Base-by-base conservation (phyloP, 2,113 vertebrate species). In the Cichladusa arquata region DNA sequence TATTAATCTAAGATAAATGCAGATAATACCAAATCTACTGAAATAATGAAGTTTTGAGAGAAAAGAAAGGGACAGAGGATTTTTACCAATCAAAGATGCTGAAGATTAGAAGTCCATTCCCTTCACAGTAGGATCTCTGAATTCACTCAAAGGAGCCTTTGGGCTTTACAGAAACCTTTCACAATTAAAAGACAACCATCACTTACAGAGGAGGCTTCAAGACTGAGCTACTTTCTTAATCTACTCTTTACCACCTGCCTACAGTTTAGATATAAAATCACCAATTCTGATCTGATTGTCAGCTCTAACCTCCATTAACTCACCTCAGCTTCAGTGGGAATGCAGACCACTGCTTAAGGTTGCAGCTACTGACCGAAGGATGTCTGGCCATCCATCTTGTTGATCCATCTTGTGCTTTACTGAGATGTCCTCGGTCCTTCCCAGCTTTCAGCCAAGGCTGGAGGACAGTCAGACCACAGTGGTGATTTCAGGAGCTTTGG, bases 41-140 rank as follows among this genome's bases (percentile, higher is more conserved):
- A 79, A 94, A 87, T 33, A 91, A 87, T 82, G 42, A 93, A 90
- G 74, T 51, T 88, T 31, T 57, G 45, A 91, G 53, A 58, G 16
- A 91, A 94, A 95, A 73, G 29, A 96, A 96, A 95, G 38, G 29
- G 34, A 77, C 50, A 66, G 65, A 42, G 11, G 66, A 65, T 31
- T 24, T 93, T 96, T 91, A 70, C 72, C 60, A 84, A 8, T 51
- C 40, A 72, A 74, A 96, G 54, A 54, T 70, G 8, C 2, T 77
- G 82, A 85, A 95, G 57, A 79, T 96, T 42, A 29, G 14, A 65
- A 42, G 14, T 47, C 14, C 20, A 33, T 45, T 45, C 29, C 7
- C 26, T 38, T 28, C 8, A 47, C 4, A 44, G 25, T 6, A 60
- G 5, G 12, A 51, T 54, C 47, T 74, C 33, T 42, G 38, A 61